Percentiles rank a stretch among this genome's conserved stretches.
Evolutionary conservation across 2,888 invertebrate species (phyloP).

Genomic region (Mimachlamys varia): DNA sequence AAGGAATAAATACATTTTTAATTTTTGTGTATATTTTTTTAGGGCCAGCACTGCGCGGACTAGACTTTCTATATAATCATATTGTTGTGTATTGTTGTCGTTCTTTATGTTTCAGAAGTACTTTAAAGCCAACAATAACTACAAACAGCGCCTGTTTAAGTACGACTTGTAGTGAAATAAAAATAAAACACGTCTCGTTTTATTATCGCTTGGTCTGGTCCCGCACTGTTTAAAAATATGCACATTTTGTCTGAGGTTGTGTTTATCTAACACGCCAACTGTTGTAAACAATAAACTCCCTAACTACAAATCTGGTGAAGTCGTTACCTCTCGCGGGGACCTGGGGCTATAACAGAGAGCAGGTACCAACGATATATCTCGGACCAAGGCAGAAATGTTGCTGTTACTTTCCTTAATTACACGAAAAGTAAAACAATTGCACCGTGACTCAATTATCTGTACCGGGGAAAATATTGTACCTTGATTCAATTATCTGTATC

Average conservation of each 20-base stretch:
- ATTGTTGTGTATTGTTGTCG: background rate
- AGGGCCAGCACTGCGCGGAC: background rate
- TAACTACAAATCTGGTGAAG: background rate
- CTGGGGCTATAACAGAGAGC: conserved; percentile 15
- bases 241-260: background rate
- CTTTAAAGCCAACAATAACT: background rate
- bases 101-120: background rate
- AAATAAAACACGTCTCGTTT: background rate
- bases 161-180: background rate
- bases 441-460: too few species aligned
- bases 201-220: background rate
- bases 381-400: too few species aligned
- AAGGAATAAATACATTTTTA: too few species aligned
- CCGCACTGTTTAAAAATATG: background rate
- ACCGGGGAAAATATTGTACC: too few species aligned
- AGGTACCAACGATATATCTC: background rate
- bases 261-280: background rate
- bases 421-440: too few species aligned
- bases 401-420: too few species aligned
- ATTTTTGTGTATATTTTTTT: too few species aligned
- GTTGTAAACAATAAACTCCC: background rate
- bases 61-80: background rate
- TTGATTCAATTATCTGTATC: too few species aligned
- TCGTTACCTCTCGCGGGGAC: background rate
- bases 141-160: background rate